Evolutionary conservation across 2,113 vertebrate genomes (phyloP).

Genomic region (Myotis lucifugus): DNA sequence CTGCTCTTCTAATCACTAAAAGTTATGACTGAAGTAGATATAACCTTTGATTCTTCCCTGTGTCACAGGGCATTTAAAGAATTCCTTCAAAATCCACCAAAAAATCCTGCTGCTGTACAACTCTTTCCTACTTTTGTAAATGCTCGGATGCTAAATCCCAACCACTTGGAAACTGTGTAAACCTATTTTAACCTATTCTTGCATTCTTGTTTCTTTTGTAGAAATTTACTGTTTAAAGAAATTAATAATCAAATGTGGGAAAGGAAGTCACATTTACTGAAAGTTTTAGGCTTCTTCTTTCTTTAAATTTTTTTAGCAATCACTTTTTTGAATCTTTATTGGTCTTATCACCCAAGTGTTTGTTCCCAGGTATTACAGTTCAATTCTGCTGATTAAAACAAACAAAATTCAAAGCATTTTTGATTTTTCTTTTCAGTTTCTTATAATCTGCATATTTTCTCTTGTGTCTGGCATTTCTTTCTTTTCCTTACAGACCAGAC

Average conservation of each 20-base stretch:
- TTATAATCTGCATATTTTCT: background rate
- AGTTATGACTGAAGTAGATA: background rate
- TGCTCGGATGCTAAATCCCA: background rate
- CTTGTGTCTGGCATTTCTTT: background rate
- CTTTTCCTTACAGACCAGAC: background rate
- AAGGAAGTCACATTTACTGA: background rate
- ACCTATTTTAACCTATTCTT: conserved; percentile 23
- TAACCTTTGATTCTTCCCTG: background rate
- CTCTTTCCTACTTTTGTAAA: background rate
- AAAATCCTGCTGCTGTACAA: background rate
- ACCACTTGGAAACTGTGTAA: background rate
- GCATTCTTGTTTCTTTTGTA: background rate
- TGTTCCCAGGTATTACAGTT: background rate
- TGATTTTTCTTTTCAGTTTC: background rate
- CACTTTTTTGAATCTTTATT: background rate
- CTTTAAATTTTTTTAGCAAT: too few relatives aligned
- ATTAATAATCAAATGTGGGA: conserved; percentile 4
- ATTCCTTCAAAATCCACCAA: background rate
- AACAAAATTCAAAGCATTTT: background rate
- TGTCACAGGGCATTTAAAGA: background rate
- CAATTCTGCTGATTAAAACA: background rate
- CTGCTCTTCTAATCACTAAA: background rate
- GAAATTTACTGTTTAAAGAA: conserved; percentile 44
- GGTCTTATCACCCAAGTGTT: background rate
- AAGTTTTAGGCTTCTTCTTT: background rate